Conservation (phyloP, 2,113 vertebrate genomes). For the Phylloscopus whistleri region DNA sequence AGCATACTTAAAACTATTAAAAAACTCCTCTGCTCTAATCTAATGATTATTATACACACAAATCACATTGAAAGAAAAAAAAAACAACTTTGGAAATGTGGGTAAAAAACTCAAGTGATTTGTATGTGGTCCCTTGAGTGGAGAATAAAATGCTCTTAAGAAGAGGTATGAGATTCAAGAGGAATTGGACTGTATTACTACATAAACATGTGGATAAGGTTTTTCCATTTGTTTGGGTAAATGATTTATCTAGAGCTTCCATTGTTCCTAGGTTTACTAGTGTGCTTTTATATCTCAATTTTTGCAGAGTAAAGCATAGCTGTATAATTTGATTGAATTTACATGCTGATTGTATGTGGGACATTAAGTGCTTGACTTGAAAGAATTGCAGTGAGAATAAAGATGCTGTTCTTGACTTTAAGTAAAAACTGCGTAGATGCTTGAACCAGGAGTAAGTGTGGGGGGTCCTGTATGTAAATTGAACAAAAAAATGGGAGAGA, state of each 20-base stretch:
- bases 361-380: neutral
- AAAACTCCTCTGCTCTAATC: neutral
- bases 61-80: neutral
- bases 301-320: slow-evolving; percentile 17
- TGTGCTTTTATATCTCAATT: slow-evolving; percentile 2
- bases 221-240: neutral
- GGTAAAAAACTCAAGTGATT: neutral
- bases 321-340: slow-evolving; percentile 10
- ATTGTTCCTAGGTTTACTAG: neutral
- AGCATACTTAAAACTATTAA: neutral
- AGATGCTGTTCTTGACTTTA: slow-evolving; percentile 14
- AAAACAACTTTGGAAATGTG: neutral
- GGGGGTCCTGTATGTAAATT: slow-evolving; percentile 4
- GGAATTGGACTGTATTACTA: neutral
- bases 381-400: slow-evolving; percentile 47
- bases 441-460: neutral
- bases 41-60: neutral
- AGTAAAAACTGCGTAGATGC: neutral
- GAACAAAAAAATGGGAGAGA: neutral
- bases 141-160: neutral
- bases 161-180: neutral
- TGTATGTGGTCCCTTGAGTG: neutral
- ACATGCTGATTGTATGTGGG: neutral
- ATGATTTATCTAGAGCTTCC: neutral
- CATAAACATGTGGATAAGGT: neutral